Evolutionary conservation across 2,888 invertebrate genomes (phyloP).

Genomic region (Eumacrocentrus americanus): DNA sequence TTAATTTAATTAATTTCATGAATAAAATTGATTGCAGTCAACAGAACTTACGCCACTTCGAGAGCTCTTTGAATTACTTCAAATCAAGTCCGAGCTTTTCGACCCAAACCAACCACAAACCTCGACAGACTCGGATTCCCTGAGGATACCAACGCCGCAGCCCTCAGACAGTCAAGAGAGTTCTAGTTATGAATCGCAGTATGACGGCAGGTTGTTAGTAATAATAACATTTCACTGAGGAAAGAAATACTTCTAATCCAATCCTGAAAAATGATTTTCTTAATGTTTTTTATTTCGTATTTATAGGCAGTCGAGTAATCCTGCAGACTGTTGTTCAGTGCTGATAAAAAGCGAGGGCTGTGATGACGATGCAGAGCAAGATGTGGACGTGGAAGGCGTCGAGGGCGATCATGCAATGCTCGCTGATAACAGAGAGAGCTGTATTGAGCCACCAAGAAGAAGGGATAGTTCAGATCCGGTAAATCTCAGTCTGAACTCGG

Average conservation of each 20-base stretch:
- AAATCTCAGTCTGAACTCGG: conserved; percentile 69
- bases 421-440: conserved; percentile 57
- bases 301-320: conserved; percentile 56
- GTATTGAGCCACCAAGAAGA: conserved; percentile 66
- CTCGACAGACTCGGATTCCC: conserved; percentile 55
- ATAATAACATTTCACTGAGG: not conserved
- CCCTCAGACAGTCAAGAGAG: conserved; percentile 59
- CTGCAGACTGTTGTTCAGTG: conserved; percentile 60
- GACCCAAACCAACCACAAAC: conserved; percentile 57
- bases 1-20: conserved; percentile 43
- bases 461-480: conserved; percentile 83
- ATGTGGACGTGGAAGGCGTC: conserved; percentile 61
- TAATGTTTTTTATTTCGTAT: not conserved
- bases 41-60: conserved; percentile 82
- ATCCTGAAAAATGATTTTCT: not conserved
- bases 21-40: too few species aligned
- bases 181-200: conserved; percentile 60
- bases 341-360: conserved; percentile 59
- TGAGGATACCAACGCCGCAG: conserved; percentile 58
- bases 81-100: conserved; percentile 78
- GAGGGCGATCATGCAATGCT: conserved; percentile 58
- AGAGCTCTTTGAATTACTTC: conserved; percentile 80
- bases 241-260: not conserved
- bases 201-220: conserved; percentile 53
- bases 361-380: conserved; percentile 55